phyloP scores from a whole-genome alignment of 2,888 invertebrate species.

The Sussaba pulchella region DNA sequence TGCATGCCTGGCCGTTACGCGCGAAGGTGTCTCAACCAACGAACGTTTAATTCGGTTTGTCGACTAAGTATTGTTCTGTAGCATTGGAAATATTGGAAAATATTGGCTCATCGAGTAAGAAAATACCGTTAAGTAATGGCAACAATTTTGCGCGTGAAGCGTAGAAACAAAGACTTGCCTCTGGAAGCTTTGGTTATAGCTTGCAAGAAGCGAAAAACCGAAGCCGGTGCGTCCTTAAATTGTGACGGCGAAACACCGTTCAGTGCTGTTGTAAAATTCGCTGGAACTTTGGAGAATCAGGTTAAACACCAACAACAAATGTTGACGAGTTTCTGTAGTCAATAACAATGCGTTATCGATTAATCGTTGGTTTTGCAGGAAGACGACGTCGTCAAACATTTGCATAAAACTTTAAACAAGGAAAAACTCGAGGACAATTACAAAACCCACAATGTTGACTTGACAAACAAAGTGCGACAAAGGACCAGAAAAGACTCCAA shows the following conservation, averaged over 20 bases:
- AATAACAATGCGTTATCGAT: conserved; percentile 81
- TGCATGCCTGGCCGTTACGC: too few species aligned
- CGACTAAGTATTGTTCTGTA: too few species aligned
- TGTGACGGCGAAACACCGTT: conserved; percentile 79
- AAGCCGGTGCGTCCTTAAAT: conserved; percentile 80
- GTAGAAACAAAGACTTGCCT: conserved; percentile 90
- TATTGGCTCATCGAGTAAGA: background rate
- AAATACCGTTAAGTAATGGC: conserved; percentile 83
- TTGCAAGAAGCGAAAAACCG: conserved; percentile 89
- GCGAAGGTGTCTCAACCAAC: background rate
- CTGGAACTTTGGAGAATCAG: conserved; percentile 89
- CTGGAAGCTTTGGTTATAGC: conserved; percentile 89
- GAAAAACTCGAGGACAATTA: conserved; percentile 84
- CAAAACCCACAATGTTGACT: conserved; percentile 84
- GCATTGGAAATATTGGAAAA: too few species aligned
- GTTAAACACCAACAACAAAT: conserved; percentile 82
- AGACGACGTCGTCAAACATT: conserved; percentile 76
- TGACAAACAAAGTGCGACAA: conserved; percentile 84
- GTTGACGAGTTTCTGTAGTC: background rate
- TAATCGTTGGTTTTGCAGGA: conserved; percentile 84
- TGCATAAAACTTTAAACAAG: conserved; percentile 84
- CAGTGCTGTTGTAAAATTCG: conserved; percentile 89
- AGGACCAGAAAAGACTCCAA: conserved; percentile 84
- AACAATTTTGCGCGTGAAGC: conserved; percentile 90
- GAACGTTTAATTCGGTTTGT: background rate